Conservation (phyloP, 2,888 invertebrate genomes). For the Scaptomyza cyrtandrae region DNA sequence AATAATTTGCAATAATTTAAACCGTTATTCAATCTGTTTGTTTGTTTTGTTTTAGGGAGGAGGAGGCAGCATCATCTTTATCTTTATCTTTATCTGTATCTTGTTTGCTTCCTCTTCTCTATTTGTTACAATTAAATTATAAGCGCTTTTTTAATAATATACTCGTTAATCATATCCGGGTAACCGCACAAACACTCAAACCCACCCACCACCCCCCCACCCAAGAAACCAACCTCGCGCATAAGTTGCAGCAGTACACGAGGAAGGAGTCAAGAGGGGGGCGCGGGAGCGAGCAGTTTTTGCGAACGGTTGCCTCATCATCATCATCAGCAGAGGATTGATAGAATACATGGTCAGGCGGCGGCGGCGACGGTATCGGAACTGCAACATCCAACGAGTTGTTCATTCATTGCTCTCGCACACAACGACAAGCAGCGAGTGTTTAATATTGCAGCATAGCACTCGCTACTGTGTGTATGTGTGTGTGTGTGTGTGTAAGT, state of each 20-base stretch:
- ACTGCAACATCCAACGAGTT: neutral
- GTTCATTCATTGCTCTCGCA: neutral
- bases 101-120: conserved; percentile 3
- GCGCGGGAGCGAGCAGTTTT: neutral
- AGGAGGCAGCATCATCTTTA: conserved; percentile 25
- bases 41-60: conserved; percentile 23
- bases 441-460: conserved; percentile 53
- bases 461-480: neutral
- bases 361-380: neutral
- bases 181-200: neutral
- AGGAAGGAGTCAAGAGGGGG: neutral
- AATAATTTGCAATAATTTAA: conserved; percentile 75
- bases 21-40: conserved; percentile 47
- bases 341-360: conserved; percentile 15
- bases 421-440: conserved; percentile 10
- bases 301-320: conserved; percentile 3
- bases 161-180: conserved; percentile 55
- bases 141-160: conserved; percentile 77
- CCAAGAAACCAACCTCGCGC: conserved; percentile 2
- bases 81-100: neutral
- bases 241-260: conserved; percentile 49
- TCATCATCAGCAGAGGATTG: conserved; percentile 18
- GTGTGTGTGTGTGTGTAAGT: no score
- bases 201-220: neutral
- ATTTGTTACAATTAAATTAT: conserved; percentile 72